Evolutionary conservation across 2,113 vertebrate species (phyloP).

Genomic region (Ancistrus triradiatus): DNA sequence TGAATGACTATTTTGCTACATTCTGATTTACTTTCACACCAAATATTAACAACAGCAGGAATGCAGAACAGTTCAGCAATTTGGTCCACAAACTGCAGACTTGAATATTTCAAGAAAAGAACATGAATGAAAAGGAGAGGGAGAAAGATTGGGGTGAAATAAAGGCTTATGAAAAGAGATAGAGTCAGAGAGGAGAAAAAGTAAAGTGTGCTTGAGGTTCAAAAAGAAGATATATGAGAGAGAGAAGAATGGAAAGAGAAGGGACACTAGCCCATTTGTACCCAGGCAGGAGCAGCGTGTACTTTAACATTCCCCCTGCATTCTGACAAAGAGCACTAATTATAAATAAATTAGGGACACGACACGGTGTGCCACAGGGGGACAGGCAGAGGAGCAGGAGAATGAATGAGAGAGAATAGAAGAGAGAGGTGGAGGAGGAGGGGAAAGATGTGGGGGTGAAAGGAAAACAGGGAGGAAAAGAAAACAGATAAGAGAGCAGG

Average conservation of each 20-base stretch:
- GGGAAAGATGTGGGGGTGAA: conserved; percentile 49
- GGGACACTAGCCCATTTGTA: conserved; percentile 70
- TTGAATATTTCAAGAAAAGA: too few relatives aligned
- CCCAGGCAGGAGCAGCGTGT: conserved; percentile 69
- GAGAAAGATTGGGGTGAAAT: background rate
- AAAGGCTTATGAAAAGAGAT: background rate
- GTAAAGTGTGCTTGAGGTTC: conserved; percentile 3
- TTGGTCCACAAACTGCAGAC: too few relatives aligned
- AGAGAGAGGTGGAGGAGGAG: conserved; percentile 54
- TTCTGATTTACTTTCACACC: too few relatives aligned
- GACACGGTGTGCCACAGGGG: conserved; percentile 73
- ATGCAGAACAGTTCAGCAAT: too few relatives aligned
- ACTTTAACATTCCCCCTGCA: conserved; percentile 75
- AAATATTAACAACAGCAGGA: too few relatives aligned
- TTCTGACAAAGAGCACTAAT: conserved; percentile 80
- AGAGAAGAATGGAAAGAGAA: conserved; percentile 41
- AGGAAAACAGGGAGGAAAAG: conserved; percentile 34
- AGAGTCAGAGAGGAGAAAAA: background rate
- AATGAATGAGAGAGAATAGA: conserved; percentile 53
- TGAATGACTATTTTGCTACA: too few relatives aligned
- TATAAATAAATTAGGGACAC: conserved; percentile 81
- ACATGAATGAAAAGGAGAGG: background rate
- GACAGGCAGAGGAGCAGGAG: conserved; percentile 57
- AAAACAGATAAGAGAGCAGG: conserved; percentile 40
- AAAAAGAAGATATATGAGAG: conserved; percentile 49